Conservation (phyloP, 23 tunicate genomes). For the Ascidia mentula region DNA sequence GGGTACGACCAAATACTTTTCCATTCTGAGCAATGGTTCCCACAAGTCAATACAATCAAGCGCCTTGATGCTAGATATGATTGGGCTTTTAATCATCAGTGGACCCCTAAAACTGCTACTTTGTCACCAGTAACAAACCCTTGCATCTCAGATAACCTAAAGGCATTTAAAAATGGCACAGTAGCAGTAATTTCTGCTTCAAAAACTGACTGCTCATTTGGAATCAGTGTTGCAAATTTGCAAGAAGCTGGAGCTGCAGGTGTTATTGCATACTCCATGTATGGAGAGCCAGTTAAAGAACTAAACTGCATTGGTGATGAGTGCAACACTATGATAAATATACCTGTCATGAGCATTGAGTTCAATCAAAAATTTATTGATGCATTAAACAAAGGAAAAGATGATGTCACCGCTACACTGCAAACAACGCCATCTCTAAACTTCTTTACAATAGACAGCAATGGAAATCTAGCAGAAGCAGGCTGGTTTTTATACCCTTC, state of each 20-base stretch:
- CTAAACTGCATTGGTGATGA: conserved; percentile 45
- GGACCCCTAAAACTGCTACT: conserved; percentile 3
- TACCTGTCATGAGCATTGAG: conserved; percentile 45
- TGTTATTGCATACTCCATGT: conserved; percentile 38
- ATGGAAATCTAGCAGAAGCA: conserved; percentile 45
- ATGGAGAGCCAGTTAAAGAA: conserved; percentile 39
- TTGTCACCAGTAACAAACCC: neutral
- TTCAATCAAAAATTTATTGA: conserved; percentile 13
- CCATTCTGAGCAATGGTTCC: conserved; percentile 7
- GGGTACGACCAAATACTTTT: conserved; percentile 36
- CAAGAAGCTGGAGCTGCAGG: conserved; percentile 48
- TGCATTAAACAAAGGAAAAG: neutral
- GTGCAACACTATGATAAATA: conserved; percentile 23
- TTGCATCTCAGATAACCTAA: neutral
- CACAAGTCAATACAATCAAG: conserved; percentile 3
- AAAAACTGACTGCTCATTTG: conserved; percentile 28
- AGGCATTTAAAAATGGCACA: conserved; percentile 1
- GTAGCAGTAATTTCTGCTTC: conserved; percentile 31
- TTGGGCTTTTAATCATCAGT: conserved; percentile 53
- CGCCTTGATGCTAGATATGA: conserved; percentile 63
- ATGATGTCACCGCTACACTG: conserved; percentile 13
- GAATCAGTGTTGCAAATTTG: conserved; percentile 24
- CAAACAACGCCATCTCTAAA: conserved; percentile 45
- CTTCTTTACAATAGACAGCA: conserved; percentile 47
- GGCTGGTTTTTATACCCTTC: conserved; percentile 74